Conservation (phyloP, 1,140 invertebrate species). For the Caenorhabditis elegans region DNA sequence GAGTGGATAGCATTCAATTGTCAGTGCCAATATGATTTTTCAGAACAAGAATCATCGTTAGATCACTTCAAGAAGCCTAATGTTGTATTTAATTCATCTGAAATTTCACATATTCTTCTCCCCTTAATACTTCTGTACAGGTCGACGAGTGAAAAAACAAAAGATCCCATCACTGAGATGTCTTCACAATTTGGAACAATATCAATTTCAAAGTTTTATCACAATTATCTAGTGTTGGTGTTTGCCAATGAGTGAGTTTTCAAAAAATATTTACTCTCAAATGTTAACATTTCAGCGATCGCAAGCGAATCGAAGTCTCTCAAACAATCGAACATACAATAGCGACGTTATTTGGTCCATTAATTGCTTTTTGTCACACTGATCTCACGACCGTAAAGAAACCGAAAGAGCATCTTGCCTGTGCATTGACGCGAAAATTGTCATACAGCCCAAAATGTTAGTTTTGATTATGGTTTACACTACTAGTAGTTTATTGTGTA, state of each 20-base stretch:
- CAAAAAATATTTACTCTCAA: neutral
- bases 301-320: neutral
- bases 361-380: neutral
- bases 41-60: neutral
- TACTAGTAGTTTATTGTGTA: too few species aligned
- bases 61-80: neutral
- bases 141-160: neutral
- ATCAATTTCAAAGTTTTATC: neutral
- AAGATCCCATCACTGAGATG: neutral
- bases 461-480: too few species aligned
- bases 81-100: neutral
- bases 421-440: neutral
- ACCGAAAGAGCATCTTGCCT: neutral
- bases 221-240: slow-evolving; percentile 10
- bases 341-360: neutral
- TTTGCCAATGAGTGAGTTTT: slow-evolving; percentile 17
- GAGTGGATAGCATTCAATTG: neutral
- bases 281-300: neutral
- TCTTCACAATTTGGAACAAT: neutral
- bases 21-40: neutral
- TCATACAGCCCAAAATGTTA: neutral
- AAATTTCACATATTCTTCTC: neutral
- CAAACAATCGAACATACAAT: neutral
- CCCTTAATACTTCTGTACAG: neutral
- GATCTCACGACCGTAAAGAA: slow-evolving; percentile 7